Evolutionary conservation across 2,797 vertebrate species (phyloP).

Genomic region (Borostomias antarcticus): DNA sequence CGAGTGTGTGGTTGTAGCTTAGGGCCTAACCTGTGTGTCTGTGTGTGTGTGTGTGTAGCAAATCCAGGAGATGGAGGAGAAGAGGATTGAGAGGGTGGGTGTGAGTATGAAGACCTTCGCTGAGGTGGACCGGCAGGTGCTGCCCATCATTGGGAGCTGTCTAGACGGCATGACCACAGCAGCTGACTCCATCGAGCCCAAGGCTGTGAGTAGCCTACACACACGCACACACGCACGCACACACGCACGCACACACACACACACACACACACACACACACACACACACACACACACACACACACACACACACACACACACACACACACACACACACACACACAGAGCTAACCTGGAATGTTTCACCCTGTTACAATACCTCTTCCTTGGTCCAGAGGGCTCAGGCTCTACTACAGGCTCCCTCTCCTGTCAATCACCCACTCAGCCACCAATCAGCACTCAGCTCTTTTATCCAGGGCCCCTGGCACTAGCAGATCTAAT

Average conservation of each 20-base stretch:
- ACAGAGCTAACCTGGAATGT: too few species aligned
- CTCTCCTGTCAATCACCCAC: neutral
- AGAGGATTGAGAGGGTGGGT: slow-evolving; percentile 84
- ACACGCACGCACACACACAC: neutral
- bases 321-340: too few species aligned
- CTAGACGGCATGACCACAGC: slow-evolving; percentile 93
- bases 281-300: slow-evolving; percentile 3
- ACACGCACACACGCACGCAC: slow-evolving; percentile 7
- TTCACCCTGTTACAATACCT: too few species aligned
- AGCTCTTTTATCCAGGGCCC: neutral
- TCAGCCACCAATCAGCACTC: neutral
- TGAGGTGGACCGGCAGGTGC: slow-evolving; percentile 90
- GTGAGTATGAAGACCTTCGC: slow-evolving; percentile 92
- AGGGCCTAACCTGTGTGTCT: neutral
- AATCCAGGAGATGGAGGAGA: slow-evolving; percentile 98
- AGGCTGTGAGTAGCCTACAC: slow-evolving; percentile 84
- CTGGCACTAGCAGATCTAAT: neutral
- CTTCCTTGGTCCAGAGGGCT: slow-evolving; percentile 6
- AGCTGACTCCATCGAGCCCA: slow-evolving; percentile 87
- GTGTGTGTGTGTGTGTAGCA: slow-evolving; percentile 71
- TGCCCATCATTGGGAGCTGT: slow-evolving; percentile 95
- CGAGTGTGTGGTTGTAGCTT: neutral
- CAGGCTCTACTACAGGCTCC: too few species aligned
- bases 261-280: slow-evolving; percentile 14
- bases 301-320: neutral